Percentiles rank a stretch among this genome's conserved stretches.
These are phyloP conservation scores for Iguana delicatissima DNA, from an alignment of 2,797 vertebrate species.

Conservation along the genomic window DNA sequence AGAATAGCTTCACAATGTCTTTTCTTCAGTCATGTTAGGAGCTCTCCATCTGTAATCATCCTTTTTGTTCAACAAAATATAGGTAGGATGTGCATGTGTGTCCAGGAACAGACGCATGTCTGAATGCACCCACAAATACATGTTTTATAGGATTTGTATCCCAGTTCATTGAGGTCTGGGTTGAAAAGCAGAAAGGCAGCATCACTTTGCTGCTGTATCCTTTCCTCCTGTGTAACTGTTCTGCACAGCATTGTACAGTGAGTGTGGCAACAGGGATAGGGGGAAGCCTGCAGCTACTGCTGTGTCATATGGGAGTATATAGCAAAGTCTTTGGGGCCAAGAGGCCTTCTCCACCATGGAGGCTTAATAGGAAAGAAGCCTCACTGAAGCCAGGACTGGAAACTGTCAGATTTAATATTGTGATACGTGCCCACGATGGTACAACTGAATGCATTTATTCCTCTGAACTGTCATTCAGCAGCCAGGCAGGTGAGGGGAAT, in stretches of 20 bases:
- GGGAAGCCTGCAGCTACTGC: neutral
- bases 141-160: neutral
- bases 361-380: neutral
- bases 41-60: too few relatives aligned
- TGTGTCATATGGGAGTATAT: too few relatives aligned
- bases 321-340: neutral
- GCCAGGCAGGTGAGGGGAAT: conserved; percentile 4
- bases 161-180: neutral
- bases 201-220: neutral
- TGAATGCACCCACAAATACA: neutral
- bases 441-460: neutral
- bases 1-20: too few relatives aligned
- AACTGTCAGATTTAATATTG: conserved; percentile 9
- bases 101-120: neutral
- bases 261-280: neutral
- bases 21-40: too few relatives aligned
- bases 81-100: neutral
- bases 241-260: neutral
- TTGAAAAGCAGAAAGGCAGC: neutral
- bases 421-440: neutral
- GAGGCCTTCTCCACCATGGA: neutral
- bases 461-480: conserved; percentile 30
- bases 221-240: neutral
- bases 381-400: neutral
- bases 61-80: too few relatives aligned